Conservation (phyloP, 2,113 vertebrate species). For the Montifringilla adamsi region DNA sequence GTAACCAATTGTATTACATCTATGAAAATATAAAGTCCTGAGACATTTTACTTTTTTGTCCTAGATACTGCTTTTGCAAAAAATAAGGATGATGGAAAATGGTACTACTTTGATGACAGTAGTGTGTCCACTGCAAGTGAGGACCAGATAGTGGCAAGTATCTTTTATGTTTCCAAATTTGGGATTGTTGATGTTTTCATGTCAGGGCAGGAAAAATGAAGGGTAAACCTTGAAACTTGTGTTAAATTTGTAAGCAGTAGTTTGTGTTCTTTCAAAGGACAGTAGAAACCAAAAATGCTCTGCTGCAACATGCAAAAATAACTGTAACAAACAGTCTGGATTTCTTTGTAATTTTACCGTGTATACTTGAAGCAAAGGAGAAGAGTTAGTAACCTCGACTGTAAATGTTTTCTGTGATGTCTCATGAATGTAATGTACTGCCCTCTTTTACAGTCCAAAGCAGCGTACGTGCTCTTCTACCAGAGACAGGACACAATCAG, state of each 20-base stretch:
- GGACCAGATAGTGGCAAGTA: slow-evolving; percentile 96
- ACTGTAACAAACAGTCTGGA: not conserved
- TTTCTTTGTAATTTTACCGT: not conserved
- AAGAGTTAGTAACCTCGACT: not conserved
- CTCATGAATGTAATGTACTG: not conserved
- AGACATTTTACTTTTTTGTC: not conserved
- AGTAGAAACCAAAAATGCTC: not conserved
- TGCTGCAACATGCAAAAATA: not conserved
- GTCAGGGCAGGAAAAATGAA: not conserved
- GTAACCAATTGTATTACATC: not conserved
- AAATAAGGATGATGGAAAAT: slow-evolving; percentile 94
- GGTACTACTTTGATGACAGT: slow-evolving; percentile 99
- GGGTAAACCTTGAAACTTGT: not conserved
- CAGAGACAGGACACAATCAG: slow-evolving; percentile 93
- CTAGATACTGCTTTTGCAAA: slow-evolving; percentile 96
- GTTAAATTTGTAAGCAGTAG: not conserved
- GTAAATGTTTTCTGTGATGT: not conserved
- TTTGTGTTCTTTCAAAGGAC: not conserved
- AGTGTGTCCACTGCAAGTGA: slow-evolving; percentile 90
- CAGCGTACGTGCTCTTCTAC: slow-evolving; percentile 97
- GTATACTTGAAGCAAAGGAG: not conserved
- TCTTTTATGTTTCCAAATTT: slow-evolving; percentile 18
- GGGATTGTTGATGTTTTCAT: not conserved
- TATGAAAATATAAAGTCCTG: not conserved
- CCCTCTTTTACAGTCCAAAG: slow-evolving; percentile 87